Percentiles rank a stretch among this genome's conserved stretches.
phyloP scores from a whole-genome alignment of 2,888 invertebrate species.

The Spisula solida region DNA sequence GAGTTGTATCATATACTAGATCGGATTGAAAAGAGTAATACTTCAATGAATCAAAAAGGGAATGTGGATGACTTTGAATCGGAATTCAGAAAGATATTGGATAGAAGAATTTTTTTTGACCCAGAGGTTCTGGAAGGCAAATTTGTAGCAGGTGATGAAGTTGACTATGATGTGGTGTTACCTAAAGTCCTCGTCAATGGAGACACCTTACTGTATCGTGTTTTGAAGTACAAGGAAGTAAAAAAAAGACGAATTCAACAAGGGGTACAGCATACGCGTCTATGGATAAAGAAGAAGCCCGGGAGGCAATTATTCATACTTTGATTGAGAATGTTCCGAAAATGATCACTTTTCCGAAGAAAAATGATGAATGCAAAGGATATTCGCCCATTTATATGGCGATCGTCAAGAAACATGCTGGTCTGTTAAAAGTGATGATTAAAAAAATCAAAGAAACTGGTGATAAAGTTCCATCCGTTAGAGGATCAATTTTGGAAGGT shows the following conservation, averaged over 20 bases:
- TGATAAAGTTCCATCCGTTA: not conserved
- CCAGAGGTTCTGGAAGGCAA: too few relatives aligned
- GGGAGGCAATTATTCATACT: not conserved
- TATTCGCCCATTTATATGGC: constrained; percentile 32
- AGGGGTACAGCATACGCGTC: not conserved
- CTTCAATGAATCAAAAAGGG: too few relatives aligned
- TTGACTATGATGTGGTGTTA: not conserved
- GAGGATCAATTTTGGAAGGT: not conserved
- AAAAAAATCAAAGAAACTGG: not conserved
- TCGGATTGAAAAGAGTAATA: too few relatives aligned
- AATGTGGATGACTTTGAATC: too few relatives aligned
- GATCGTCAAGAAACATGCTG: constrained; percentile 30
- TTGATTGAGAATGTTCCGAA: not conserved
- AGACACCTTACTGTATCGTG: constrained; percentile 13
- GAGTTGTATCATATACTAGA: too few relatives aligned
- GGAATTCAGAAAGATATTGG: too few relatives aligned
- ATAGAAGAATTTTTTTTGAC: too few relatives aligned
- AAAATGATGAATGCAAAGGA: not conserved
- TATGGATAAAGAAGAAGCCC: not conserved
- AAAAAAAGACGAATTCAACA: not conserved
- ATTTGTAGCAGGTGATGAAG: too few relatives aligned
- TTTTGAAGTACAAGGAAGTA: not conserved
- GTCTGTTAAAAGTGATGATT: not conserved
- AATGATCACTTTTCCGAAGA: not conserved
- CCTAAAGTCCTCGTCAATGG: not conserved